phyloP scores from a whole-genome alignment of 2,113 vertebrate genomes.

The Calypte anna region DNA sequence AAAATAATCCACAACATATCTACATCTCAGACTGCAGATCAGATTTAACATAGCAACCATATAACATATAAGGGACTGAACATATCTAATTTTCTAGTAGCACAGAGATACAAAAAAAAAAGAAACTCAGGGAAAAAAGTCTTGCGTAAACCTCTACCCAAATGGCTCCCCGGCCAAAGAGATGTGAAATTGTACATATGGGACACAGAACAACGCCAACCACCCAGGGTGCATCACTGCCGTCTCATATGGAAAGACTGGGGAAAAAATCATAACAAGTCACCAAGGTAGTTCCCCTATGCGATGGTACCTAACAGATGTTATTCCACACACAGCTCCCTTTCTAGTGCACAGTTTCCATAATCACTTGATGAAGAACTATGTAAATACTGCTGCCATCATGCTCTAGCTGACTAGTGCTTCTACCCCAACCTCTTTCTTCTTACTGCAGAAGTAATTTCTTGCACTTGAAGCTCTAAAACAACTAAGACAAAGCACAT shows the following conservation, averaged over 20 bases:
- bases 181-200: not conserved
- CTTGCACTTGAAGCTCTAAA: not conserved
- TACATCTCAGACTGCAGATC: not conserved
- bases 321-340: rapidly evolving
- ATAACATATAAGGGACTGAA: not conserved
- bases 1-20: not conserved
- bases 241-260: rapidly evolving
- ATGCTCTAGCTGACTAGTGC: not conserved
- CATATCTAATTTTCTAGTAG: not conserved
- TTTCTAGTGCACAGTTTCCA: rapidly evolving
- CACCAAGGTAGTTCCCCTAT: not conserved
- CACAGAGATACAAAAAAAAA: not conserved
- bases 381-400: not conserved
- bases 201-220: not conserved
- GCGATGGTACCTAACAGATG: no score
- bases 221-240: not conserved
- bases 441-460: not conserved
- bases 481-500: not conserved
- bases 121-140: not conserved
- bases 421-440: not conserved
- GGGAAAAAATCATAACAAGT: not conserved
- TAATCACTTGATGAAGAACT: rapidly evolving
- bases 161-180: not conserved
- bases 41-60: not conserved
- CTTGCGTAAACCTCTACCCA: not conserved